Conservation (phyloP, 2,797 vertebrate genomes). For the Eremophila alpestris region DNA sequence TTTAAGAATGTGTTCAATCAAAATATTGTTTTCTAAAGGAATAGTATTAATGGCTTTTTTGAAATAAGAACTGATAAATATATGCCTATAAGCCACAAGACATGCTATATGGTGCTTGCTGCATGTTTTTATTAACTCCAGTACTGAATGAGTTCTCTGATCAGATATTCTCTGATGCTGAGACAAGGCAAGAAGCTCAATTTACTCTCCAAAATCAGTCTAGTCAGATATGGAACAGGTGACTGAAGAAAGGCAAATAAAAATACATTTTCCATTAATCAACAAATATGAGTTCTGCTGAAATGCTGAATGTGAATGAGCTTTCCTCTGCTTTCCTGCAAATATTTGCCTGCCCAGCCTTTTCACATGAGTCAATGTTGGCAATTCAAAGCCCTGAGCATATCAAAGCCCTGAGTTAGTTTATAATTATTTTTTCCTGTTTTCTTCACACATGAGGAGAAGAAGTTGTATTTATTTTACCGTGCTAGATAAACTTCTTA, state of each 20-base stretch:
- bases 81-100: background rate
- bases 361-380: background rate
- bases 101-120: background rate
- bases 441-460: background rate
- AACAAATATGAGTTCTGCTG: background rate
- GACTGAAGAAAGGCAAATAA: background rate
- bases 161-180: background rate
- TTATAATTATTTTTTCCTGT: background rate
- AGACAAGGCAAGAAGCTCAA: background rate
- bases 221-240: background rate
- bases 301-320: background rate
- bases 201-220: background rate
- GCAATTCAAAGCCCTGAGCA: background rate
- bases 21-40: background rate
- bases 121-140: background rate
- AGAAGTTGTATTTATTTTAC: background rate
- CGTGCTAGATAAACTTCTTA: background rate
- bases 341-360: background rate
- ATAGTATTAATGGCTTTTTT: accelerated
- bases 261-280: background rate
- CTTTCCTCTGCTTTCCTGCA: background rate
- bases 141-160: background rate
- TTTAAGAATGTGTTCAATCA: background rate
- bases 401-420: background rate
- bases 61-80: background rate